These are phyloP conservation scores for Pseudachorutes palmiensis DNA, from an alignment of 1,140 invertebrate species.

Conservation along the genomic window DNA sequence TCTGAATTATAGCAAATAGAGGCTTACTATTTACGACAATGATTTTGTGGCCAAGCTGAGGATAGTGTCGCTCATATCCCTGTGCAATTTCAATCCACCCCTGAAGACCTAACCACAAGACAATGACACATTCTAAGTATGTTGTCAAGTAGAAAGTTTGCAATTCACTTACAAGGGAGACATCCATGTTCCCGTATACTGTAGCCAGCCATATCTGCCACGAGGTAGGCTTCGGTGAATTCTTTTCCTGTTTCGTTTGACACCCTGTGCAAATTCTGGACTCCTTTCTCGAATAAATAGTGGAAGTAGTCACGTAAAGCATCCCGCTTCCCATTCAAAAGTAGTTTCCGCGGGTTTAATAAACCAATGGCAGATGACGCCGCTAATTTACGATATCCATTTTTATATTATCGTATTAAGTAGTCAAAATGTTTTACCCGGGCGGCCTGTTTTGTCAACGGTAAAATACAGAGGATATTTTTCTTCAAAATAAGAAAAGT, in stretches of 20 bases:
- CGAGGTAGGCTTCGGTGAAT: background rate
- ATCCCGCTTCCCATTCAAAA: background rate
- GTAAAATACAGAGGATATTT: background rate
- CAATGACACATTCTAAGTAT: too few species aligned
- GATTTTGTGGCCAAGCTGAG: background rate
- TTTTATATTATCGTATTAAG: background rate
- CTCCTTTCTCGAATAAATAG: background rate
- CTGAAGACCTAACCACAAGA: background rate
- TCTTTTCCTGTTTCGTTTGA: background rate
- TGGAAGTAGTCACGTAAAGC: background rate
- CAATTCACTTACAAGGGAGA: background rate
- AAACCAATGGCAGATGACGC: conserved; percentile 1
- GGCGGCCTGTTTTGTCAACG: background rate
- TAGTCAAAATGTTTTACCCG: background rate
- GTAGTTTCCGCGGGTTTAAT: background rate
- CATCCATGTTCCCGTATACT: background rate
- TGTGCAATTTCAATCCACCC: conserved; percentile 4
- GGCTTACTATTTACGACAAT: conserved; percentile 7
- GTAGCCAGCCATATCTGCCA: conserved; percentile 1
- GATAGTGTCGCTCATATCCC: background rate
- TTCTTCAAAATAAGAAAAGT: background rate
- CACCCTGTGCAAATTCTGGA: background rate
- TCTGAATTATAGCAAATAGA: too few species aligned
- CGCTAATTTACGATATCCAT: background rate
- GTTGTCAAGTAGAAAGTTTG: too few species aligned